Evolutionary conservation across 1,140 invertebrate genomes (phyloP).

Genomic region (Drosophila azteca): DNA sequence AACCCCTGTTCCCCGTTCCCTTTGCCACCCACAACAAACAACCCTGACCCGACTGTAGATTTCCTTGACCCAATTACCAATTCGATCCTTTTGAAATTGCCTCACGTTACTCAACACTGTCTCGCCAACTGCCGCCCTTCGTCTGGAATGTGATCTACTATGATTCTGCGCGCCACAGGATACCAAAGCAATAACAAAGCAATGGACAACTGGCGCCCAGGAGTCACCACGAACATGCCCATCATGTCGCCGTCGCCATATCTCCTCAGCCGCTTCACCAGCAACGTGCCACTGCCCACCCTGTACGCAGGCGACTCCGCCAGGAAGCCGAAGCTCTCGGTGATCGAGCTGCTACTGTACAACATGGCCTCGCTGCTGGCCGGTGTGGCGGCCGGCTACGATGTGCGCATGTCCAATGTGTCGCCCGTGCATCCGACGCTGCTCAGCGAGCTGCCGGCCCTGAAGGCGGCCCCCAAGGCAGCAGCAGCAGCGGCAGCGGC

Average conservation of each 20-base stretch:
- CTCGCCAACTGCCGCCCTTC: conserved; percentile 14
- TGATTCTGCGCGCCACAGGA: conserved; percentile 16
- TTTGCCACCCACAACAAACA: too few species aligned
- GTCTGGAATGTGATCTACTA: too few species aligned
- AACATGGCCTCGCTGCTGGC: conserved; percentile 96
- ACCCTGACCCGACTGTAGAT: too few species aligned
- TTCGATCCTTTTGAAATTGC: conserved; percentile 4
- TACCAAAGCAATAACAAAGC: conserved; percentile 70
- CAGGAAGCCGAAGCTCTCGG: conserved; percentile 89
- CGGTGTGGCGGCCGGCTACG: conserved; percentile 94
- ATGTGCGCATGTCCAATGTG: conserved; percentile 94
- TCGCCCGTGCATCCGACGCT: conserved; percentile 92
- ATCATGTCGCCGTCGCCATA: conserved; percentile 83
- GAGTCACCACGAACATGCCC: conserved; percentile 83
- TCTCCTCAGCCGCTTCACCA: conserved; percentile 80
- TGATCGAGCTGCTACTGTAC: conserved; percentile 93
- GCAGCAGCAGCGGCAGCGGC: not conserved
- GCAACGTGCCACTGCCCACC: conserved; percentile 90
- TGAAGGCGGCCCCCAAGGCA: conserved; percentile 74
- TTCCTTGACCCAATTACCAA: conserved; percentile 1
- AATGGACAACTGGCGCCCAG: conserved; percentile 88
- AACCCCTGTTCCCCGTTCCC: too few species aligned
- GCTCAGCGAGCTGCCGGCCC: conserved; percentile 70
- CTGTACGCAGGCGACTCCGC: conserved; percentile 87
- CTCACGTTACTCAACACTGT: conserved; percentile 19